These are phyloP conservation scores for Spheniscus humboldti DNA, from an alignment of 2,797 vertebrate species.

Conservation along the genomic window DNA sequence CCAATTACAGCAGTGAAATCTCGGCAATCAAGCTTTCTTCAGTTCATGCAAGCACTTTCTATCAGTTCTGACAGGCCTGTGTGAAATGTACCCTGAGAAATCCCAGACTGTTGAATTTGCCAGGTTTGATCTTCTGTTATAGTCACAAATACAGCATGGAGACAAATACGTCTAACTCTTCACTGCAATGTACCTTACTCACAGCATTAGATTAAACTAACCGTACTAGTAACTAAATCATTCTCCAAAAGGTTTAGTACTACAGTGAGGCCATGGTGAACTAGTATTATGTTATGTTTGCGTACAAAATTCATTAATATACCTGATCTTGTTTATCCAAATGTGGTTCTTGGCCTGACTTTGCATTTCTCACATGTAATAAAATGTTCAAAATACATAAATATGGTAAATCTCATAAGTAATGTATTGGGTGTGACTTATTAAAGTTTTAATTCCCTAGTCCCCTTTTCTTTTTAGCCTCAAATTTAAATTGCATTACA, in stretches of 20 bases:
- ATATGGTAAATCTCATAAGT: neutral
- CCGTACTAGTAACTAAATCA: neutral
- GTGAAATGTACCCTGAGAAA: neutral
- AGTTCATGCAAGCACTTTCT: neutral
- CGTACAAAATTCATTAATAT: neutral
- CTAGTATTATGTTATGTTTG: neutral
- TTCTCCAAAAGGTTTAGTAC: neutral
- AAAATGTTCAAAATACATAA: neutral
- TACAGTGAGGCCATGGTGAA: neutral
- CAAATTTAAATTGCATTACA: neutral
- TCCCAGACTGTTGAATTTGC: neutral
- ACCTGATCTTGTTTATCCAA: neutral
- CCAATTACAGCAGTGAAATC: neutral
- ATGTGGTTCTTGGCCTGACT: neutral
- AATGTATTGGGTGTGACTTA: neutral
- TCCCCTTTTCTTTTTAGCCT: neutral
- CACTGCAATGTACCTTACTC: neutral
- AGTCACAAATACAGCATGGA: neutral
- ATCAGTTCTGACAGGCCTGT: neutral
- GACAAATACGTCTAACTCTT: neutral
- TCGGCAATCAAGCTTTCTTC: neutral
- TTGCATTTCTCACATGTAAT: neutral
- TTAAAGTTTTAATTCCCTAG: neutral
- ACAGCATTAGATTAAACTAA: rapidly evolving
- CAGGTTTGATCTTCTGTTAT: neutral